Percentiles rank a stretch among this genome's conserved stretches.
Evolutionary conservation across 2,888 invertebrate genomes (phyloP).

Genomic region (Acleris holmiana): DNA sequence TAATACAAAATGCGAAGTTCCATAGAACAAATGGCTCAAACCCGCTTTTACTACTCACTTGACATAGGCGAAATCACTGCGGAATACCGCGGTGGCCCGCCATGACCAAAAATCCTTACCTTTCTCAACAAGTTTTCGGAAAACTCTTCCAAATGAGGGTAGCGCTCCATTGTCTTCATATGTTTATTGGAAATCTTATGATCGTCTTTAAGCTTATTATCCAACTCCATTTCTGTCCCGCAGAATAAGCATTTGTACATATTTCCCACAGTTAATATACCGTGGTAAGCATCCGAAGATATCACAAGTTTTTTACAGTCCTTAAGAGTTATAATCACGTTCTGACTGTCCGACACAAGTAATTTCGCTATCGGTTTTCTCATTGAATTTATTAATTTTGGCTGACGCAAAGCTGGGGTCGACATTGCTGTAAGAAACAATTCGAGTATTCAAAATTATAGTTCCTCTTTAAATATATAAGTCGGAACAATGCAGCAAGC

Average conservation of each 20-base stretch:
- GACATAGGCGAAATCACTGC: no score
- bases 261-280: slow-evolving; percentile 55
- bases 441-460: no score
- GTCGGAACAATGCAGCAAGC: no score
- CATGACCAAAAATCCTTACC: slow-evolving; percentile 54
- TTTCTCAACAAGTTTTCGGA: slow-evolving; percentile 61
- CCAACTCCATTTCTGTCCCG: slow-evolving; percentile 48
- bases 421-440: slow-evolving; percentile 1
- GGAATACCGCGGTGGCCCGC: no score
- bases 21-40: no score
- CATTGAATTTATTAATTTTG: slow-evolving; percentile 34
- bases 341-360: slow-evolving; percentile 40
- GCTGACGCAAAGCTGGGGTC: slow-evolving; percentile 46
- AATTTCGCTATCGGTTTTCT: slow-evolving; percentile 13
- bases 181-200: slow-evolving; percentile 57
- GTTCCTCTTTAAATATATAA: no score
- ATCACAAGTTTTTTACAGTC: slow-evolving; percentile 59
- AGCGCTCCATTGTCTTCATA: slow-evolving; percentile 46
- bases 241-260: slow-evolving; percentile 63
- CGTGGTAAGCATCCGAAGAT: slow-evolving; percentile 62
- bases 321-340: slow-evolving; percentile 62
- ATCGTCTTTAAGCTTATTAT: slow-evolving; percentile 49
- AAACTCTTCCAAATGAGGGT: slow-evolving; percentile 58
- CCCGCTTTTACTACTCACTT: no score
- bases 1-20: no score